Base-by-base conservation (phyloP, 1,140 invertebrate genomes). In the Plectrocnemia conspersa region DNA sequence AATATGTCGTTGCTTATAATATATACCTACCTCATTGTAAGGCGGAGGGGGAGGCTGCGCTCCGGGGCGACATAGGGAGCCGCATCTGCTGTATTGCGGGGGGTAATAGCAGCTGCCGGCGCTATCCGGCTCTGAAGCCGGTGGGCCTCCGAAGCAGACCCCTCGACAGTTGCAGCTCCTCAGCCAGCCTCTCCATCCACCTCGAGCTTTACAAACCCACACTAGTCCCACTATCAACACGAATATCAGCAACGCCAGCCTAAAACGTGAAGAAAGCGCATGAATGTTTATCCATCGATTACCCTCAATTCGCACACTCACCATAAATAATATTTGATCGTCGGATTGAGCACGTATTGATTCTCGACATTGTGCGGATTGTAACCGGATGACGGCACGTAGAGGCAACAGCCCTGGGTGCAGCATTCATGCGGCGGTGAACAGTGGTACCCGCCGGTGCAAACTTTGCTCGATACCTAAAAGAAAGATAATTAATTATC, bases 41-140 rank as follows among this genome's bases (percentile, higher is more conserved):
- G 88, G 87, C 7, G 85, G 85, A 50, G 87, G 81, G 0, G 83
- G 78, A 63, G 86, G 84, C 61, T 86, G 82, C 62, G 88, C 86
- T 36, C 85, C 87, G 46, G 82, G 82, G 64, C 86, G 88, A 64
- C 85, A 61, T 62, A 89, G 85, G 35, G 85, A 89, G 48, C 82
- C 83, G 65, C 86, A 89, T 63, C 85, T 78, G 61, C 84, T 86
- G 64, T 88, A 89, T 61, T 85, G 82, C 1, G 86, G 86, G 10
- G 86, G 86, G 0, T 82, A 81, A 69, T 85, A 89, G 64, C 83
- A 85, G 6, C 85, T 86, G 24, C 82, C 83, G 4, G 83, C 79
- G 0, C 84, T 87, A 63, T 85, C 84, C 11, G 81, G 79, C 58
- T 87, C 83, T 1, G 84, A 86, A 64, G 74, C 68, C 53, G 74